These are phyloP conservation scores for Cantharis rustica DNA, from an alignment of 2,888 invertebrate genomes.

Conservation along the genomic window DNA sequence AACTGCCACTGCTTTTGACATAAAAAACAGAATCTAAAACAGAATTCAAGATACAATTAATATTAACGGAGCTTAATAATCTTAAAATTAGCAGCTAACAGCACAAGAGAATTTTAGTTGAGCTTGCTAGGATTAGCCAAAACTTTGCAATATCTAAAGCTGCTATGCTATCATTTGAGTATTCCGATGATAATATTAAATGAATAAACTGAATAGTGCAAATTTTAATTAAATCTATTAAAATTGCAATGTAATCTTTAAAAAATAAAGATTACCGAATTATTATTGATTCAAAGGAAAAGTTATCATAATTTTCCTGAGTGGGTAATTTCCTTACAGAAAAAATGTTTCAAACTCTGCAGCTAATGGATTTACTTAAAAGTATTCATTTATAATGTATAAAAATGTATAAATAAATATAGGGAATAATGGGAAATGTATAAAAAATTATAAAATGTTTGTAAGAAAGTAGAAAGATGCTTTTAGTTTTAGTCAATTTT, in stretches of 20 bases:
- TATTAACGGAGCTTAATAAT: slow-evolving; percentile 1
- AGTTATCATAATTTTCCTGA: neutral
- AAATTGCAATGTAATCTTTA: neutral
- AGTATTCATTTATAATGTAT: neutral
- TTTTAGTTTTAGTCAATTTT: neutral
- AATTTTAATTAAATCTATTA: neutral
- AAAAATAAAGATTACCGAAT: neutral
- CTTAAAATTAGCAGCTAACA: slow-evolving; percentile 1
- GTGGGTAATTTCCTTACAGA: neutral
- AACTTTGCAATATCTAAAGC: slow-evolving; percentile 1
- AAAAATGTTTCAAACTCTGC: neutral
- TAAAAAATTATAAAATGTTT: neutral
- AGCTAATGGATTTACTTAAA: neutral
- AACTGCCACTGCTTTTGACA: too few species aligned
- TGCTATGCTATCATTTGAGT: neutral
- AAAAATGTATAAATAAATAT: neutral
- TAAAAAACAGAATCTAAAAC: neutral
- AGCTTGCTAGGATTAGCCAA: neutral
- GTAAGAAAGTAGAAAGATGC: neutral
- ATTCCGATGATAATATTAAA: neutral
- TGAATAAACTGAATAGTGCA: neutral
- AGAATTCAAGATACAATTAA: neutral
- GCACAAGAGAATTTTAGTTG: neutral
- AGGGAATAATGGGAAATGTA: neutral
- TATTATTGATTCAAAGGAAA: neutral